Evolutionary conservation across 2,797 vertebrate species (phyloP).

Genomic region (Phoeniculus purpureus): DNA sequence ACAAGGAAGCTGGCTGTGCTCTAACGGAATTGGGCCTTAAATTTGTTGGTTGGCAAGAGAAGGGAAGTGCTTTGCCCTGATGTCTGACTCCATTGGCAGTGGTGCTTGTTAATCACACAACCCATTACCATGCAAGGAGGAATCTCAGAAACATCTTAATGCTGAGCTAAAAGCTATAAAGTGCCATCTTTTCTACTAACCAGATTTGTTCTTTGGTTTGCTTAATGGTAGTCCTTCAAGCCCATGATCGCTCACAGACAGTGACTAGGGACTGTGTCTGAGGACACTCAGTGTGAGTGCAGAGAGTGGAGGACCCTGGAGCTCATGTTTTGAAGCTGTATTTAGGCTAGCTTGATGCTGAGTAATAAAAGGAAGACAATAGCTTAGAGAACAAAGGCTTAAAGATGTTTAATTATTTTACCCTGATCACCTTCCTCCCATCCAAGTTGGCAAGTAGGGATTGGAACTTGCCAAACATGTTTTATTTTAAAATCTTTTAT

Average conservation of each 20-base stretch:
- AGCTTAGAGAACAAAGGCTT: slow-evolving; percentile 21
- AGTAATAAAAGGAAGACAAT: slow-evolving; percentile 51
- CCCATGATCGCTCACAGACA: neutral
- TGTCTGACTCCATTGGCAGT: slow-evolving; percentile 51
- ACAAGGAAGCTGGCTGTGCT: slow-evolving; percentile 59
- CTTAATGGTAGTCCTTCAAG: slow-evolving; percentile 3
- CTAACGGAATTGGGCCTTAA: slow-evolving; percentile 35
- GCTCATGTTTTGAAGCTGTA: slow-evolving; percentile 32
- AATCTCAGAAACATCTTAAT: slow-evolving; percentile 49
- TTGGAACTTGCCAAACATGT: slow-evolving; percentile 9
- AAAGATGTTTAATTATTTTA: slow-evolving; percentile 59
- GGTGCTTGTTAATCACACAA: slow-evolving; percentile 45
- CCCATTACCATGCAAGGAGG: slow-evolving; percentile 22
- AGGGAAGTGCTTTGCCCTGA: slow-evolving; percentile 48
- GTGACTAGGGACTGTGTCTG: slow-evolving; percentile 1
- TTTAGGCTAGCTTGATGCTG: slow-evolving; percentile 36
- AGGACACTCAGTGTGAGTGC: neutral
- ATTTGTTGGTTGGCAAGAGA: slow-evolving; percentile 60
- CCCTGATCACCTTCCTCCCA: slow-evolving; percentile 17
- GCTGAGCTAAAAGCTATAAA: slow-evolving; percentile 45
- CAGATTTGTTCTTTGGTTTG: slow-evolving; percentile 27
- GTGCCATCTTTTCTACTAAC: slow-evolving; percentile 21
- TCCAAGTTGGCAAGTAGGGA: slow-evolving; percentile 48
- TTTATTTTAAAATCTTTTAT: slow-evolving; percentile 61
- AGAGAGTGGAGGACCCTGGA: slow-evolving; percentile 15